Base-by-base conservation (phyloP, 2,888 invertebrate species). In the Eupsilia transversa region DNA sequence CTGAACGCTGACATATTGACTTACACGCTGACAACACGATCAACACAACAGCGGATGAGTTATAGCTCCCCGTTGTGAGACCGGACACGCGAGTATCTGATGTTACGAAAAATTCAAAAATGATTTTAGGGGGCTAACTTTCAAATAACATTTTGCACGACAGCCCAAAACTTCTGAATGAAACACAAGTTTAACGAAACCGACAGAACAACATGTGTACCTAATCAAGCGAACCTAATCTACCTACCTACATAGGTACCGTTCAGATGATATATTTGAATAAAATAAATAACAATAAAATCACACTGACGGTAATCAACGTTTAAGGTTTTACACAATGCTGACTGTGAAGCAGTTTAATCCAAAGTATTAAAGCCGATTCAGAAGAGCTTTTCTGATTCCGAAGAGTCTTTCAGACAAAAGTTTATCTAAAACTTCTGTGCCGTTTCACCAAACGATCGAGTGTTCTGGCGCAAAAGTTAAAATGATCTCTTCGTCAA, bases 301-400 rank as follows among this genome's bases (percentile, higher is more conserved):
- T 23, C 12, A 43, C 30, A n/a, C n/a, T 27, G n/a, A n/a, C n/a
- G 33, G 12, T 17, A 33, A 68, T 49, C 14, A 33, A 46, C 9
- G 61, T 27, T 61, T 27, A 68, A 46, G 33, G 7, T 27, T 27
- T 10, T 14, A 43, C n/a, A 63, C 38, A 79, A 78, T 57, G n/a
- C 59, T 38, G 56, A 52, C 38, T 59, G 54, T 43, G 27, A 72
- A 72, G 30, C 64, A 49, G 35, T 72, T 35, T 67, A 59, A 67
- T 60, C 54, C 63, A 56, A 80, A 84, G 73, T 71, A 68, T 65
- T 77, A 56, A 73, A 77, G 71, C 77, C 43, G 72, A 69, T 77
- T 71, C 65, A n/a, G n/a, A n/a, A n/a, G n/a, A n/a, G n/a, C n/a
- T n/a, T n/a, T n/a, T n/a, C n/a, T n/a, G n/a, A n/a, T n/a, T n/a